These are phyloP conservation scores for Melanostigma gelatinosum DNA, from an alignment of 2,113 vertebrate genomes.

Conservation along the genomic window DNA sequence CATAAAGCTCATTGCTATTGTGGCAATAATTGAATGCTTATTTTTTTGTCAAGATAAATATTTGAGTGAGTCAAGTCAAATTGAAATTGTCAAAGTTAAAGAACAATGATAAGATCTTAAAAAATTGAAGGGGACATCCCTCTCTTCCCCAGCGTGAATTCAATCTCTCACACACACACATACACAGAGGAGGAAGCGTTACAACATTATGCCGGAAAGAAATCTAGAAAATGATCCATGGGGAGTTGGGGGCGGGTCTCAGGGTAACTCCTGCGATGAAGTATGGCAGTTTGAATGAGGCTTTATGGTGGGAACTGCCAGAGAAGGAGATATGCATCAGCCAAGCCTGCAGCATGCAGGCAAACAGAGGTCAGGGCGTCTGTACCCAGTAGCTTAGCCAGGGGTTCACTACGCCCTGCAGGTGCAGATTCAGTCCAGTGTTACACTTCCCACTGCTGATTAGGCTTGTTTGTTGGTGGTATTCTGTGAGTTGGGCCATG, in stretches of 20 bases:
- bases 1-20: too few species aligned
- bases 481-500: constrained; percentile 43
- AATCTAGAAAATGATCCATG: constrained; percentile 36
- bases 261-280: constrained; percentile 45
- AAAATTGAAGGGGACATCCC: too few species aligned
- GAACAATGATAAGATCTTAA: not conserved
- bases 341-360: constrained; percentile 25
- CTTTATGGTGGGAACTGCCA: constrained; percentile 62
- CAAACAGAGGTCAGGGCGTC: constrained; percentile 55
- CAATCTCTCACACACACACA: constrained; percentile 10
- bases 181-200: constrained; percentile 30
- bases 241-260: constrained; percentile 4
- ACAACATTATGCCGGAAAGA: constrained; percentile 30
- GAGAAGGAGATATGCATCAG: constrained; percentile 68
- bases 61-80: not conserved
- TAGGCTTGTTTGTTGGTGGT: constrained; percentile 57
- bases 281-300: constrained; percentile 39
- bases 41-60: not conserved
- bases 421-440: constrained; percentile 34
- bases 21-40: too few species aligned
- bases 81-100: not conserved
- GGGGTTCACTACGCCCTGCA: constrained; percentile 49
- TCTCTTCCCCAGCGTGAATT: not conserved
- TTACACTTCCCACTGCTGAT: constrained; percentile 47
- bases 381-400: constrained; percentile 43